Evolutionary conservation across 2,797 vertebrate species (phyloP).

Genomic region (Hypotaenidia okinawae): DNA sequence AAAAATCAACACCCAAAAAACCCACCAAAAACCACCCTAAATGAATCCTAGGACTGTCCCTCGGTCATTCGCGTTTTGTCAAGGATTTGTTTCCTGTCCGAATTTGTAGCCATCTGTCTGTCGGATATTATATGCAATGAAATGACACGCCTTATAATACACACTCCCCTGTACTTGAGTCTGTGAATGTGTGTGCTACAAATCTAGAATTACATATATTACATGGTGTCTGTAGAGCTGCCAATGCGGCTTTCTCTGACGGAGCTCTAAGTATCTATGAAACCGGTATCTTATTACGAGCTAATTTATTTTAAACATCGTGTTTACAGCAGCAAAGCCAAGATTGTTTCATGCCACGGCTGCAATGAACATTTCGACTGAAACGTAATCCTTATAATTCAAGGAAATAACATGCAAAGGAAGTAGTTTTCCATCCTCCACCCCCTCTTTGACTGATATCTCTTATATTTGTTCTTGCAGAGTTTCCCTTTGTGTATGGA

Average conservation of each 20-base stretch:
- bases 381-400: constrained; percentile 47
- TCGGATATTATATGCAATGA: neutral
- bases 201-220: constrained; percentile 11
- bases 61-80: neutral
- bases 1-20: no score
- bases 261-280: neutral
- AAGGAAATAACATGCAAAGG: constrained; percentile 68
- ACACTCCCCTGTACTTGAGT: neutral
- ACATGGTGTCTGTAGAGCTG: neutral
- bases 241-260: neutral
- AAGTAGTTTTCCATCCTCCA: constrained; percentile 35
- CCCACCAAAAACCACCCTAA: neutral
- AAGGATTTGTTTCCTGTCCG: constrained; percentile 23
- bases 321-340: constrained; percentile 18
- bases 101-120: constrained; percentile 48
- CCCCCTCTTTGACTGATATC: constrained; percentile 28
- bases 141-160: neutral
- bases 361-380: constrained; percentile 22
- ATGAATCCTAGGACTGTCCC: neutral
- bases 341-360: constrained; percentile 12
- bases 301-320: constrained; percentile 9
- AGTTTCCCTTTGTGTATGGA: constrained; percentile 59
- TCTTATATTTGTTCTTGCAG: constrained; percentile 46
- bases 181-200: neutral
- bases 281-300: neutral